Percentiles rank a stretch among this genome's conserved stretches.
Evolutionary conservation across 2,113 vertebrate species (phyloP).

Genomic region (Oryzias celebensis): DNA sequence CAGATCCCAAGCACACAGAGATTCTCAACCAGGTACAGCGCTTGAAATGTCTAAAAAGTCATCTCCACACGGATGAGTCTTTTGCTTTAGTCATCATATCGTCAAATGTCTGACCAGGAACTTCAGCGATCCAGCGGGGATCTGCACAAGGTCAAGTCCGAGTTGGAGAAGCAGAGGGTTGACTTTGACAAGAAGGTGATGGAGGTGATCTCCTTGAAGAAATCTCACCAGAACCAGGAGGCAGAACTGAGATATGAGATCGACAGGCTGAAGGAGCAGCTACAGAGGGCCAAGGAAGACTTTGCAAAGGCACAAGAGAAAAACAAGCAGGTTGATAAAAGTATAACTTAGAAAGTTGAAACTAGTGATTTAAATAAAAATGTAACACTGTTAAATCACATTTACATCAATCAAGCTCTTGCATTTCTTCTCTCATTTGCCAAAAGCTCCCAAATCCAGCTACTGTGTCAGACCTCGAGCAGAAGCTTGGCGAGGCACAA

Average conservation of each 20-base stretch:
- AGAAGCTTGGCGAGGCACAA: constrained; percentile 70
- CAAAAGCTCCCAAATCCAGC: constrained; percentile 79
- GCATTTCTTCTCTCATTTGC: neutral
- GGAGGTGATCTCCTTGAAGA: constrained; percentile 82
- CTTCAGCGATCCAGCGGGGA: constrained; percentile 69
- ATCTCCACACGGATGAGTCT: neutral
- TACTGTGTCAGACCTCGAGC: constrained; percentile 79
- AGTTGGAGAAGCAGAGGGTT: constrained; percentile 74
- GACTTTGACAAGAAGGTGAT: constrained; percentile 78
- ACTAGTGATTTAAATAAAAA: neutral
- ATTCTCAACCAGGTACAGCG: constrained; percentile 62
- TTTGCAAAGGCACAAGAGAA: constrained; percentile 75
- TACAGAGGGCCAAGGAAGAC: constrained; percentile 77
- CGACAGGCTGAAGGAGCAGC: constrained; percentile 74
- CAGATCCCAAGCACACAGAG: constrained; percentile 71
- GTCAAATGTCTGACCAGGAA: constrained; percentile 70
- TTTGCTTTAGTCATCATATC: neutral
- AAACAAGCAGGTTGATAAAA: constrained; percentile 65
- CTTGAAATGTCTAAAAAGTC: neutral
- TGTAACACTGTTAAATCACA: neutral
- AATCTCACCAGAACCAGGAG: constrained; percentile 80
- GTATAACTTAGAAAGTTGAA: neutral
- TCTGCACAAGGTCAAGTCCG: constrained; percentile 69
- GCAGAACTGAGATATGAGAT: constrained; percentile 78
- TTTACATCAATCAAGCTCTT: neutral